Evolutionary conservation across 1,140 invertebrate species (phyloP).

Genomic region (Acromyrmex charruanus): DNA sequence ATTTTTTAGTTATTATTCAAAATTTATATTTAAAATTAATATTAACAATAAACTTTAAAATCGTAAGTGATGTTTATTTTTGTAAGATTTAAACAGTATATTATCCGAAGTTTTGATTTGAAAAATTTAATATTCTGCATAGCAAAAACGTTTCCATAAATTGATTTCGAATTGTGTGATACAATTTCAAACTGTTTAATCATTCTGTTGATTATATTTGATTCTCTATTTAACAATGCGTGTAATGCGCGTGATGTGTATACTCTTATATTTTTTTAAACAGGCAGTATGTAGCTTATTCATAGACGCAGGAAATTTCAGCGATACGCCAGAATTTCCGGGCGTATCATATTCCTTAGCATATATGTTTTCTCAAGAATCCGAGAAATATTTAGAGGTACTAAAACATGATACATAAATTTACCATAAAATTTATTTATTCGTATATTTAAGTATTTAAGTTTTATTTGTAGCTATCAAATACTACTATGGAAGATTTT

Average conservation of each 20-base stretch:
- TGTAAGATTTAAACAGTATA: neutral
- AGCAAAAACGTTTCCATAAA: no score
- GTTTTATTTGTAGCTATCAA: conserved; percentile 79
- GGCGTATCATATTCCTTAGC: conserved; percentile 98
- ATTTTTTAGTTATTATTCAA: neutral
- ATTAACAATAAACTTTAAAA: neutral
- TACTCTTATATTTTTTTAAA: conserved; percentile 3
- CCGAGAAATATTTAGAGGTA: conserved; percentile 92
- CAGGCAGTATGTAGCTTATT: conserved; percentile 91
- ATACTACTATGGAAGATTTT: conserved; percentile 95
- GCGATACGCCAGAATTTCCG: conserved; percentile 91
- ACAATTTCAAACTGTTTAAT: neutral
- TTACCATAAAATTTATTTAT: neutral
- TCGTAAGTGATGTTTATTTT: neutral
- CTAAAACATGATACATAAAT: neutral
- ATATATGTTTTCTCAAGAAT: conserved; percentile 98
- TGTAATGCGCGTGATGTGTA: neutral
- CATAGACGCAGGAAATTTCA: conserved; percentile 91
- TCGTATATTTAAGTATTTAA: neutral
- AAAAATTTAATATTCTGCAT: no score
- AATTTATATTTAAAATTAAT: neutral
- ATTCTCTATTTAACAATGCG: neutral
- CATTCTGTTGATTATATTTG: neutral
- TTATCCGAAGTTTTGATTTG: neutral
- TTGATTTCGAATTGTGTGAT: no score